Conservation (phyloP, 1,140 invertebrate genomes). For the Drosophila willistoni region DNA sequence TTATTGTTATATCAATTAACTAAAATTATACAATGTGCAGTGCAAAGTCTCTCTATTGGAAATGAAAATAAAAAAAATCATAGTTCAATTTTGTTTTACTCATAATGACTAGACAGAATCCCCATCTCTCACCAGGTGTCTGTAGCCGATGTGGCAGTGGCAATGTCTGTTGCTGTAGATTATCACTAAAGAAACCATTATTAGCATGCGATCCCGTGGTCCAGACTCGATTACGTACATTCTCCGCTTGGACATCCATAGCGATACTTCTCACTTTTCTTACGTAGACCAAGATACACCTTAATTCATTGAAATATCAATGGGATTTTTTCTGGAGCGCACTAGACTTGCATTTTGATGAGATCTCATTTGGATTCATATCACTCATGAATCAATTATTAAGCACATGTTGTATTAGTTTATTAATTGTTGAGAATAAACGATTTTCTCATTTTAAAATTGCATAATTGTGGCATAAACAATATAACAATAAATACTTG, state of each 20-base stretch:
- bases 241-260: conserved; percentile 42
- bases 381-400: conserved; percentile 64
- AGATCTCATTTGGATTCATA: conserved; percentile 48
- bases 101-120: background rate
- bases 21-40: background rate
- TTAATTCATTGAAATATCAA: conserved; percentile 44
- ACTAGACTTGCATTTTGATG: conserved; percentile 47
- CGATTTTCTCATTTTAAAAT: conserved; percentile 21
- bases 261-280: conserved; percentile 6
- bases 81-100: background rate
- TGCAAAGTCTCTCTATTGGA: too few species aligned
- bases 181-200: conserved; percentile 63
- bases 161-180: conserved; percentile 62
- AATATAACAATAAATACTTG: conserved; percentile 4
- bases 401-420: conserved; percentile 29
- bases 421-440: conserved; percentile 8
- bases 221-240: conserved; percentile 61
- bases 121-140: conserved; percentile 54
- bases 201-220: conserved; percentile 55
- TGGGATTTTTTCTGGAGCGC: conserved; percentile 37
- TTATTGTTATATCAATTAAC: background rate
- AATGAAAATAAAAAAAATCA: background rate
- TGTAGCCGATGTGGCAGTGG: conserved; percentile 57
- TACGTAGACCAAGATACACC: background rate
- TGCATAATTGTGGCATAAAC: conserved; percentile 53